Percentiles rank a stretch among this genome's conserved stretches.
Evolutionary conservation across 2,113 vertebrate species (phyloP).

Genomic region (Myrmecophaga tridactyla): DNA sequence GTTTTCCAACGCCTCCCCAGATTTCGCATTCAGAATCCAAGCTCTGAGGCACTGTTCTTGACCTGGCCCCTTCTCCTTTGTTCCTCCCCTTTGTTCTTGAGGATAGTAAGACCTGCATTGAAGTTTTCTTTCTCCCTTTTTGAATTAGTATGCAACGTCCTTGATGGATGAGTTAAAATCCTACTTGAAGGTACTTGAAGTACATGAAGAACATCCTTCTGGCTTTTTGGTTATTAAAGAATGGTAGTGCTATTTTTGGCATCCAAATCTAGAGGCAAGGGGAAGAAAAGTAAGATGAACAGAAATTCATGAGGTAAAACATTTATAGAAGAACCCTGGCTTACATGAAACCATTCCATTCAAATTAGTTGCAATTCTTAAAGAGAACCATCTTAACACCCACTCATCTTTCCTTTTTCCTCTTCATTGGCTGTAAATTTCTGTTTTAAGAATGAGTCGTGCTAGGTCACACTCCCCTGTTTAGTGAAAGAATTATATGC

Average conservation of each 20-base stretch:
- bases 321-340: not conserved
- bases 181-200: not conserved
- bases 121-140: not conserved
- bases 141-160: not conserved
- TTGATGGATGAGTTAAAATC: not conserved
- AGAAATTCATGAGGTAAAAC: conserved; percentile 39
- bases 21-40: not conserved
- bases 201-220: conserved; percentile 1
- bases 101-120: not conserved
- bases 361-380: not conserved
- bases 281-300: not conserved
- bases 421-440: not conserved
- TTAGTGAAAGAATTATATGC: not conserved
- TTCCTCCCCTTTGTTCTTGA: not conserved
- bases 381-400: not conserved
- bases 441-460: not conserved
- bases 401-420: not conserved
- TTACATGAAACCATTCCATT: not conserved
- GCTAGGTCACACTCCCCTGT: not conserved
- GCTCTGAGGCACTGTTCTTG: not conserved
- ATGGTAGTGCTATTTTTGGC: conserved; percentile 14
- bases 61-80: not conserved
- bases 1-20: not conserved
- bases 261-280: not conserved
- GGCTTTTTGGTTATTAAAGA: conserved; percentile 1